Base-by-base conservation (phyloP, 2,888 invertebrate species). In the Anaspis maculata region DNA sequence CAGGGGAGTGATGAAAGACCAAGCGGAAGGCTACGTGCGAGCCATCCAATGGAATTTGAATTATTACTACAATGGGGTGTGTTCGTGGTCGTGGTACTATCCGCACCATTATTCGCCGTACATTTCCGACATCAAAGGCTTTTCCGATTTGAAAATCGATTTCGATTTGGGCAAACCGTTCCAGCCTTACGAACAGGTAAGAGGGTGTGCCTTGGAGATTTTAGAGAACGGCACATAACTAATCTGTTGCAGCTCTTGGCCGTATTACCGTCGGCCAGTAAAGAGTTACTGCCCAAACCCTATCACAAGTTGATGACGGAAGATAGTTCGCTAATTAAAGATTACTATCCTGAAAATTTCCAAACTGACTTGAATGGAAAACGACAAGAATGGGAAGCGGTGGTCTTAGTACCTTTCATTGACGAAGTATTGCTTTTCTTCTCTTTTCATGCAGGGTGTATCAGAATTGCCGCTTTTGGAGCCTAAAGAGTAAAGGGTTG, bases 31-130 rank as follows among this genome's bases (percentile, higher is more conserved):
- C 29, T 98, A 96, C 61, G 83, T 97, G 6, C 72, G 83, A 23
- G 96, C 94, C 0, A 79, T 98, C 28, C 96, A 97, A 54, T 98
- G 97, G 97, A 91, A 92, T 58, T 70, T 97, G 11, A 76, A 84
- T 58, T 98, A 98, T 64, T 98, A 98, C 64, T 97, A 94, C 66
- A 82, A 89, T 54, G 97, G 97, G 3, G 90, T 94, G 25, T 85
- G 86, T 30, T 95, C 94, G 0, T 98, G 98, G 98, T 87, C 90
- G 15, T 98, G 97, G 97, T 96, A 76, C 67, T 98, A 95, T 65
- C 94, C 95, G 0, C 88, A 90, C 58, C 96, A 98, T 65, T 98
- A 97, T 66, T 88, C 96, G 0, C 97, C 97, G 0, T 96, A 84
- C 60, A 85, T 95, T 48, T 95, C 95, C 2, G 97, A 97, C 61